Evolutionary conservation across 1,140 invertebrate species (phyloP).

Genomic region (Drosophila miranda): DNA sequence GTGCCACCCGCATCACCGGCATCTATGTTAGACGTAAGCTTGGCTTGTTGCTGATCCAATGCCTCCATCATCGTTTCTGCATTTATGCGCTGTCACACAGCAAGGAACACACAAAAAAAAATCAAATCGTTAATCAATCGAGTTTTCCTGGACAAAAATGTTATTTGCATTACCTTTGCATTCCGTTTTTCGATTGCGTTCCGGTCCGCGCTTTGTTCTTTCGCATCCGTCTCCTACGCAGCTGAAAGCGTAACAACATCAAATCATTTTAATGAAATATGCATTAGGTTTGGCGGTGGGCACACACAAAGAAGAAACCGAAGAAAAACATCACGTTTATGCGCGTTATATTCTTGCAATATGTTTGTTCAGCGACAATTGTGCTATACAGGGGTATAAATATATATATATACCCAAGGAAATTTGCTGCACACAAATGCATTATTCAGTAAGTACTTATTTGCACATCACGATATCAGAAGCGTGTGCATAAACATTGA

Average conservation of each 20-base stretch:
- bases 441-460: neutral
- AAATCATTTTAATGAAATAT: slow-evolving; percentile 22
- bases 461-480: slow-evolving; percentile 6
- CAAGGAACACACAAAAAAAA: slow-evolving; percentile 31
- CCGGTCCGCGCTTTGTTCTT: slow-evolving; percentile 17
- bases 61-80: slow-evolving; percentile 68
- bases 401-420: too few species aligned
- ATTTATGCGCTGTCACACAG: slow-evolving; percentile 59
- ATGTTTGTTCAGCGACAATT: neutral
- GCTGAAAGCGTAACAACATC: slow-evolving; percentile 31
- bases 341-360: neutral
- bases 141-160: slow-evolving; percentile 8
- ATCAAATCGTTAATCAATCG: slow-evolving; percentile 42
- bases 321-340: slow-evolving; percentile 19
- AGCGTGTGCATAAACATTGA: slow-evolving; percentile 22
- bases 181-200: slow-evolving; percentile 56
- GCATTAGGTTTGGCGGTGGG: slow-evolving; percentile 1
- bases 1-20: slow-evolving; percentile 35
- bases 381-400: too few species aligned
- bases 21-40: slow-evolving; percentile 59
- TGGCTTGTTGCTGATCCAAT: slow-evolving; percentile 63
- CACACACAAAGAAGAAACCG: slow-evolving; percentile 4
- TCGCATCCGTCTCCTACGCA: slow-evolving; percentile 6
- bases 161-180: slow-evolving; percentile 66
- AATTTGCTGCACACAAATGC: too few species aligned